Evolutionary conservation across 2,888 invertebrate species (phyloP).

Genomic region (Phortica magna): DNA sequence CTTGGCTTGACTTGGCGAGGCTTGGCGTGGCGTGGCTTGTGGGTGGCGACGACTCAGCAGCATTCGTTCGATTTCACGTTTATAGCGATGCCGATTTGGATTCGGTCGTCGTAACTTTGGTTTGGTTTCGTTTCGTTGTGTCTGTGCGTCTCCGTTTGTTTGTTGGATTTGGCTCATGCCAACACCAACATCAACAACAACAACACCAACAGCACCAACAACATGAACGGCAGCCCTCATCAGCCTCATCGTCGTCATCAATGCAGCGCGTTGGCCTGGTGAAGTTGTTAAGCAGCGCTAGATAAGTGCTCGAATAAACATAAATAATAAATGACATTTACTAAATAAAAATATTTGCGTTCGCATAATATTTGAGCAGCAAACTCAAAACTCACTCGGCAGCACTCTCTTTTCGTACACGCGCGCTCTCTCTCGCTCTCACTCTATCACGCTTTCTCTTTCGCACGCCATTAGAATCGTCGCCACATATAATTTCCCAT

Average conservation of each 20-base stretch:
- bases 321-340: conserved; percentile 77
- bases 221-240: conserved; percentile 31
- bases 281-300: conserved; percentile 74
- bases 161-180: conserved; percentile 46
- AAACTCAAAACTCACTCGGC: conserved; percentile 64
- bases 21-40: conserved; percentile 46
- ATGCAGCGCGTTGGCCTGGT: conserved; percentile 58
- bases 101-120: conserved; percentile 24
- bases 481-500: conserved; percentile 29
- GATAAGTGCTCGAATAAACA: conserved; percentile 77
- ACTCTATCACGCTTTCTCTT: neutral
- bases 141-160: conserved; percentile 20
- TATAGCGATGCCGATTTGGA: conserved; percentile 67
- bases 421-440: conserved; percentile 12
- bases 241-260: conserved; percentile 14
- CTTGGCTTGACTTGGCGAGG: conserved; percentile 46
- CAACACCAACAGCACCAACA: conserved; percentile 36
- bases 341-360: conserved; percentile 76
- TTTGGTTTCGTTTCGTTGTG: neutral
- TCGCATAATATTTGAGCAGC: conserved; percentile 76
- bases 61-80: conserved; percentile 65
- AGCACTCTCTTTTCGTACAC: conserved; percentile 32
- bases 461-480: conserved; percentile 38
- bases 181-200: conserved; percentile 34
- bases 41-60: conserved; percentile 19